Evolutionary conservation across 2,888 invertebrate genomes (phyloP).

Genomic region (Phyllotreta cruciferae): DNA sequence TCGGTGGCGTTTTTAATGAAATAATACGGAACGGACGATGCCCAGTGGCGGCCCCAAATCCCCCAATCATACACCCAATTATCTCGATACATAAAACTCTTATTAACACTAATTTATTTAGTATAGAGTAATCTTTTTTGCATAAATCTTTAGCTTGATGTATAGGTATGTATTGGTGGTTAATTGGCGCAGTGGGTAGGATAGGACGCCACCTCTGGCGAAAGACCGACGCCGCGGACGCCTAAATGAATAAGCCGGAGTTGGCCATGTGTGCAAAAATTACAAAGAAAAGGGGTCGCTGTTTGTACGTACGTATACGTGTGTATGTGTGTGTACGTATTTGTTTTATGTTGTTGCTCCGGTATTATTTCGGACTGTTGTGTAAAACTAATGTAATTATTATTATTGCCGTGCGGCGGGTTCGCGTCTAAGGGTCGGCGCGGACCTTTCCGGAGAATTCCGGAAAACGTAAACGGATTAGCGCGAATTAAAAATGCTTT

Average conservation of each 20-base stretch:
- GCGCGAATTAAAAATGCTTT: slow-evolving; percentile 10
- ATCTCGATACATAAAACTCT: no score
- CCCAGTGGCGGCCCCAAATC: slow-evolving; percentile 14
- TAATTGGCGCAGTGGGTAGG: slow-evolving; percentile 32
- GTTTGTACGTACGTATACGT: slow-evolving; percentile 24
- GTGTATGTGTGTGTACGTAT: slow-evolving; percentile 31
- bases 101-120: not conserved
- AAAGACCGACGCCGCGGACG: slow-evolving; percentile 45
- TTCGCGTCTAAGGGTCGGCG: slow-evolving; percentile 11
- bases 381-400: slow-evolving; percentile 42
- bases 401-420: slow-evolving; percentile 35
- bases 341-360: slow-evolving; percentile 45
- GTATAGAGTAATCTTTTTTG: slow-evolving; percentile 1
- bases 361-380: slow-evolving; percentile 38
- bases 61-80: not conserved
- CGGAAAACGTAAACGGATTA: slow-evolving; percentile 14
- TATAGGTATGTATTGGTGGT: slow-evolving; percentile 34
- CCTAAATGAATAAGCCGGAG: slow-evolving; percentile 53
- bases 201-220: not conserved
- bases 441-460: not conserved
- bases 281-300: slow-evolving; percentile 49
- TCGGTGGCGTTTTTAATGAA: slow-evolving; percentile 54
- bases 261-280: slow-evolving; percentile 50
- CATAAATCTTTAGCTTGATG: not conserved
- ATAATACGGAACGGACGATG: slow-evolving; percentile 50